phyloP scores from a whole-genome alignment of 2,888 invertebrate species.

The Agrilus biguttatus region DNA sequence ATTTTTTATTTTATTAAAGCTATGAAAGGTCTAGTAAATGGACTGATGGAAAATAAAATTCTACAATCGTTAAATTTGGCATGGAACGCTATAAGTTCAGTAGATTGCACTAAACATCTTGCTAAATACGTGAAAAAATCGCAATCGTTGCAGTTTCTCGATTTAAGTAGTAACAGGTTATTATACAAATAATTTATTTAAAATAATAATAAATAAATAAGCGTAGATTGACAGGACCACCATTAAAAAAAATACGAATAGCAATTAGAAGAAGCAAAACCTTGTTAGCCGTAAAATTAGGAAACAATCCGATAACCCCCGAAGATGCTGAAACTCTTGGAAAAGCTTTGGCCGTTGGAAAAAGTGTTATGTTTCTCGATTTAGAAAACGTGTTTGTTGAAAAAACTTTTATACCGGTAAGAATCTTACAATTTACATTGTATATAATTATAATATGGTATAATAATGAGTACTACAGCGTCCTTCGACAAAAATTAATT shows the following conservation, averaged over 20 bases:
- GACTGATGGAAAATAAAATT: conserved; percentile 21
- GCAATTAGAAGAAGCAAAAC: conserved; percentile 31
- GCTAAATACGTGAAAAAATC: conserved; percentile 17
- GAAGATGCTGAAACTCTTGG: conserved; percentile 32
- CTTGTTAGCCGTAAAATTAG: conserved; percentile 31
- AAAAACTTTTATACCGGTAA: conserved; percentile 28
- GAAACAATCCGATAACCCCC: conserved; percentile 35
- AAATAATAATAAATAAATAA: background rate
- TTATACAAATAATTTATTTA: background rate
- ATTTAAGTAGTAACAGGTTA: conserved; percentile 29
- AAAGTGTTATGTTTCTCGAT: conserved; percentile 29
- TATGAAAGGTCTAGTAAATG: conserved; percentile 26
- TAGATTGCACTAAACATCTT: conserved; percentile 19
- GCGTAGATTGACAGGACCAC: conserved; percentile 17
- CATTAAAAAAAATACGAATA: conserved; percentile 25
- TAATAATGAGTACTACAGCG: background rate
- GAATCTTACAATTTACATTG: background rate
- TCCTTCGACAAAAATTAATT: too few relatives aligned
- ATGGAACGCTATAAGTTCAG: conserved; percentile 33
- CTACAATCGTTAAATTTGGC: conserved; percentile 29
- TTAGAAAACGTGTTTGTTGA: conserved; percentile 35
- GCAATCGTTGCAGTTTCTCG: conserved; percentile 19
- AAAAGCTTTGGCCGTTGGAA: conserved; percentile 20
- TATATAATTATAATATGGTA: too few relatives aligned
- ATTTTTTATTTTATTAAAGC: conserved; percentile 13